Evolutionary conservation across 1,140 invertebrate genomes (phyloP).

Genomic region (Drosophila saltans): DNA sequence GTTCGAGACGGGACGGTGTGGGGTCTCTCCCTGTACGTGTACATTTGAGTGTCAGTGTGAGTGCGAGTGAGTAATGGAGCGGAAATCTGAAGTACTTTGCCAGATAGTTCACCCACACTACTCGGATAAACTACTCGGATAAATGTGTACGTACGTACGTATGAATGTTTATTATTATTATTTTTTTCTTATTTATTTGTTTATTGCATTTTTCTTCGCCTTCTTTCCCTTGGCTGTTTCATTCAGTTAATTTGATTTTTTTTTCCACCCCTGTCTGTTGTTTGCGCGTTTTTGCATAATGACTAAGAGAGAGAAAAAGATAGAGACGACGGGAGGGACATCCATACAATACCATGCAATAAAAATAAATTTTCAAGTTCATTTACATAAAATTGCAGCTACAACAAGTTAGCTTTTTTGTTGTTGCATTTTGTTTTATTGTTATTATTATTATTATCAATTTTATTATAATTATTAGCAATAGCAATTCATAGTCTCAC

Average conservation of each 20-base stretch:
- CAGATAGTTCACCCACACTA: constrained; percentile 37
- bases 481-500: background rate
- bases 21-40: background rate
- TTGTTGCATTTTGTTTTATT: constrained; percentile 30
- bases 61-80: constrained; percentile 42
- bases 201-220: background rate
- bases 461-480: constrained; percentile 14
- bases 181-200: background rate
- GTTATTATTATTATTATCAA: background rate
- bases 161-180: constrained; percentile 5
- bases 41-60: background rate
- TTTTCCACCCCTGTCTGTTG: background rate
- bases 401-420: constrained; percentile 6
- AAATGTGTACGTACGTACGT: background rate
- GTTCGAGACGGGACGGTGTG: background rate
- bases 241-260: constrained; percentile 22
- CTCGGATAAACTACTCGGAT: constrained; percentile 9
- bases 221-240: background rate
- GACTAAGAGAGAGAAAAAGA: constrained; percentile 28
- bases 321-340: no score
- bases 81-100: constrained; percentile 50
- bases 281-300: constrained; percentile 43
- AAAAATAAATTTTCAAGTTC: constrained; percentile 57
- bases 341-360: constrained; percentile 20
- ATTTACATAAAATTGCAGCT: constrained; percentile 52